phyloP scores from a whole-genome alignment of 2,797 vertebrate genomes.

The Loriculus beryllinus region DNA sequence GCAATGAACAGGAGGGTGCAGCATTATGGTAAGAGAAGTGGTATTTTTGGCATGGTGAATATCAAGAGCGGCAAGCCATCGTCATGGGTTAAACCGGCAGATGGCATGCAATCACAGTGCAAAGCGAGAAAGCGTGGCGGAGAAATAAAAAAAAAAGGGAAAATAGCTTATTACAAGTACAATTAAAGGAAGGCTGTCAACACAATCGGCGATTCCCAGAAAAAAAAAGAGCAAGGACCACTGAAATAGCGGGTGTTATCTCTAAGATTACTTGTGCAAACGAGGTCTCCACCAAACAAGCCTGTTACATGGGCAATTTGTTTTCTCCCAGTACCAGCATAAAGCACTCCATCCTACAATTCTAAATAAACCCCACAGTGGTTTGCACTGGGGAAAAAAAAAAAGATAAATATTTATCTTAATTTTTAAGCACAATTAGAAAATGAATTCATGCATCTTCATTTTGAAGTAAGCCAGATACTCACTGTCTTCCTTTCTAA shows the following conservation, averaged over 20 bases:
- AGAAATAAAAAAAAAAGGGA: constrained; percentile 88
- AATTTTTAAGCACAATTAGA: constrained; percentile 10
- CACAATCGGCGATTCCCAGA: constrained; percentile 86
- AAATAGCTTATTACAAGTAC: constrained; percentile 91
- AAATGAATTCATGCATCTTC: neutral
- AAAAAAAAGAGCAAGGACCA: constrained; percentile 69
- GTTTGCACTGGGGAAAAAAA: neutral
- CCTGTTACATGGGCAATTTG: neutral
- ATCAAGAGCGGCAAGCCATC: constrained; percentile 97
- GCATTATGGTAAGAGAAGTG: constrained; percentile 98
- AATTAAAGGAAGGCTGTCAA: constrained; percentile 91
- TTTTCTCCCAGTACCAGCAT: neutral
- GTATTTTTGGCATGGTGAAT: constrained; percentile 90
- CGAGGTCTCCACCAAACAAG: constrained; percentile 8
- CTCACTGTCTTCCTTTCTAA: neutral
- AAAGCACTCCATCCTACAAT: neutral
- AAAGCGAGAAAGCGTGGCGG: constrained; percentile 96
- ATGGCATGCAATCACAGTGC: constrained; percentile 98
- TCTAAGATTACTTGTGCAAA: constrained; percentile 23
- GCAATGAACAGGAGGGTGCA: constrained; percentile 99
- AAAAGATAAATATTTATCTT: neutral
- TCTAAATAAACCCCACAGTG: neutral
- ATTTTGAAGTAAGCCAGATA: constrained; percentile 1
- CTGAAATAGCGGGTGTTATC: neutral
- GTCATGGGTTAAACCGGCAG: constrained; percentile 97